These are phyloP conservation scores for Archivesica marissinica DNA, from an alignment of 1,140 invertebrate genomes.

Conservation along the genomic window DNA sequence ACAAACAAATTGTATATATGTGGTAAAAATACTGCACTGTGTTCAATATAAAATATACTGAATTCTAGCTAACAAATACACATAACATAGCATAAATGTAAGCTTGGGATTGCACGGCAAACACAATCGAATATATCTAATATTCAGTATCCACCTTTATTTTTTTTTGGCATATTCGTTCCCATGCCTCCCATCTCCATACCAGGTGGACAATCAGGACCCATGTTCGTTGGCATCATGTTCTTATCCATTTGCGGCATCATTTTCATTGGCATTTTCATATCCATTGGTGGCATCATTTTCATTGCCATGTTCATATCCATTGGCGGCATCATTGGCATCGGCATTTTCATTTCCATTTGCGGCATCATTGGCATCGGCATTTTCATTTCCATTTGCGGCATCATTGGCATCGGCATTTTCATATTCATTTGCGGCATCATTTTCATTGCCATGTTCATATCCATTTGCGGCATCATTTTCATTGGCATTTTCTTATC, in stretches of 20 bases:
- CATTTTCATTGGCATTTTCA: too few relatives aligned
- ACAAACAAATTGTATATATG: too few relatives aligned
- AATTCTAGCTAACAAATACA: too few relatives aligned
- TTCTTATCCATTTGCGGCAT: too few relatives aligned
- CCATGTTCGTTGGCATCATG: neutral
- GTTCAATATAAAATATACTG: too few relatives aligned
- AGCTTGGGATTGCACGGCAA: too few relatives aligned
- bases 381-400: constrained; percentile 1
- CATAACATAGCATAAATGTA: too few relatives aligned
- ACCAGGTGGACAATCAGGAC: neutral
- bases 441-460: constrained; percentile 5
- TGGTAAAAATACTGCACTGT: too few relatives aligned
- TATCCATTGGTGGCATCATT: constrained; percentile 1
- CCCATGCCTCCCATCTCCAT: neutral
- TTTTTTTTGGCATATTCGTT: constrained; percentile 10
- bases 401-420: too few relatives aligned
- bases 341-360: constrained; percentile 21
- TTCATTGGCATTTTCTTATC: neutral
- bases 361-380: neutral
- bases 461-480: neutral
- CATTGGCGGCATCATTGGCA: too few relatives aligned
- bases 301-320: too few relatives aligned
- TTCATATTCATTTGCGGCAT: constrained; percentile 2
- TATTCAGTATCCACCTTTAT: constrained; percentile 11
- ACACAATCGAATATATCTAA: too few relatives aligned